Base-by-base conservation (phyloP, 2,797 vertebrate genomes). In the Acanthiza pusilla region DNA sequence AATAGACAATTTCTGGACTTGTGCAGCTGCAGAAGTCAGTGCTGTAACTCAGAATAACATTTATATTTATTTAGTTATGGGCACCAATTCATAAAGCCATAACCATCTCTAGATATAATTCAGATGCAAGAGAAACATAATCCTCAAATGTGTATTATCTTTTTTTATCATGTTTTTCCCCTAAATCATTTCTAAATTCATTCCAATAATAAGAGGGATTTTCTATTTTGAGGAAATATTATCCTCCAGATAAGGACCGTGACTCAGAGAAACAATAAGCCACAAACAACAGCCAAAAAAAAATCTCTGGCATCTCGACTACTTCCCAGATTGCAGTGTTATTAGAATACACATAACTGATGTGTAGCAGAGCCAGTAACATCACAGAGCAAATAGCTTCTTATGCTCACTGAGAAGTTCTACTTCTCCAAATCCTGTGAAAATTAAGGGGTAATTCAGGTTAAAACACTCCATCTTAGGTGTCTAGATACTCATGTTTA, bases 191-290 rank as follows among this genome's bases (percentile, higher is more conserved):
- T 36, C 68, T 88, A 88, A 94, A 86, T 78, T 65, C 6, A 61
- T 66, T 81, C 21, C 13, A 89, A 13, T 63, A 71, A n/a, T 80
- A 53, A 80, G 57, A 87, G 22, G 4, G 22, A 60, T 89, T 89
- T 93, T 89, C 73, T 89, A 12, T 74, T 92, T 91, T 83, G 61
- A 68, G 67, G 55, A 95, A 92, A 54, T 71, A 79, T 19, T 86
- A 60, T 45, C 38, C 13, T 76, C 27, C 27, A 86, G 36, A 29
- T 36, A 89, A 88, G 51, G 45, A 66, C 20, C 38, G 40, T 62
- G 42, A 91, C 45, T 96, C 50, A 85, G 63, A 91, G 29, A 93
- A 93, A 87, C 48, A 79, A 83, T 32, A 76, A 76, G 43, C 22
- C 86, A 94, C n/a, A 66, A 91, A 61, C 7, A 89, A 30, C 14